Evolutionary conservation across 2,113 vertebrate species (phyloP).

Genomic region (Poeciliopsis prolifica): DNA sequence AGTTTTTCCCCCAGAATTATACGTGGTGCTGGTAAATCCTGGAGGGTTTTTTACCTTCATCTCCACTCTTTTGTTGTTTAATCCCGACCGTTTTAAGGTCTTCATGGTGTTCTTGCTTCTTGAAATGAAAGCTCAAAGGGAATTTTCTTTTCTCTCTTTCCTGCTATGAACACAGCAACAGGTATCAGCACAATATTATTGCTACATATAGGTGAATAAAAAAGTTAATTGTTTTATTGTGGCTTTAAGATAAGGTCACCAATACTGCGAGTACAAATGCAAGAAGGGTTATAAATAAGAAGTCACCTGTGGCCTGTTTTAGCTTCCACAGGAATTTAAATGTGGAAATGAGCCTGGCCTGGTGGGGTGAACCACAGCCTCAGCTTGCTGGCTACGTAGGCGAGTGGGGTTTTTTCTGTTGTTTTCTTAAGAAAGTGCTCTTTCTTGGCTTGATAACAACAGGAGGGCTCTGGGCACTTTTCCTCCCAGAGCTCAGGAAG

Average conservation of each 20-base stretch:
- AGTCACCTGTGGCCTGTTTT: conserved; percentile 39
- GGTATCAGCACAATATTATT: background rate
- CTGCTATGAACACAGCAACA: conserved; percentile 17
- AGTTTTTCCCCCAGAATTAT: conserved; percentile 23
- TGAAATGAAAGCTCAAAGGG: conserved; percentile 13
- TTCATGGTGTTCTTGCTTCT: conserved; percentile 17
- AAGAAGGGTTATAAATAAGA: conserved; percentile 26
- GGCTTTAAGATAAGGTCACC: conserved; percentile 18
- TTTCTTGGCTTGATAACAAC: conserved; percentile 59
- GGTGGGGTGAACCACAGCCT: conserved; percentile 38
- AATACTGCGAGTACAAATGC: conserved; percentile 5
- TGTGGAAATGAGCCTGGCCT: conserved; percentile 9
- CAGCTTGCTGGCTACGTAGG: conserved; percentile 27
- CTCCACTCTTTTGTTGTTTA: conserved; percentile 32
- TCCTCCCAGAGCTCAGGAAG: conserved; percentile 59
- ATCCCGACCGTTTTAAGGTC: conserved; percentile 43
- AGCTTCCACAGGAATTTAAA: conserved; percentile 13
- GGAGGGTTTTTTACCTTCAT: conserved; percentile 46
- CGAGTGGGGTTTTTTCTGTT: conserved; percentile 12
- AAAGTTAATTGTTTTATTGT: background rate
- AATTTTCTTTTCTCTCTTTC: conserved; percentile 18
- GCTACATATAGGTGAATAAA: background rate
- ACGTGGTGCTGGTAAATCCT: conserved; percentile 46
- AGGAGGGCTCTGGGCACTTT: conserved; percentile 66
- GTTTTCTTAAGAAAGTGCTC: conserved; percentile 46